Conservation (phyloP, 1,140 invertebrate genomes). For the Achatina immaculata region DNA sequence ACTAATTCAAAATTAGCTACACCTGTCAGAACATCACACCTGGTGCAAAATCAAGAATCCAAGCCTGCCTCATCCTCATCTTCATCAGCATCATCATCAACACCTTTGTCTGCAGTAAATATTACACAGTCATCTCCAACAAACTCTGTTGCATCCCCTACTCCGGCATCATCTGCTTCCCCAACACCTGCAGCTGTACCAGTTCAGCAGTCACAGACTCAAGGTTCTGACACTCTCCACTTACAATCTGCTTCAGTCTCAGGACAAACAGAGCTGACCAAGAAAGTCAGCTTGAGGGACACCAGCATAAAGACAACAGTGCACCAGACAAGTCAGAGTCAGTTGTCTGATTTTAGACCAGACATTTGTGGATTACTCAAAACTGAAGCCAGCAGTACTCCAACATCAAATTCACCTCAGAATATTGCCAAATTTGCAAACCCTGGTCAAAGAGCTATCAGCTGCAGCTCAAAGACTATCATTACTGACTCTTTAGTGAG, state of each 20-base stretch:
- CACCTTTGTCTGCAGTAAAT: background rate
- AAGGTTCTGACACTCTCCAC: background rate
- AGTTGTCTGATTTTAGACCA: background rate
- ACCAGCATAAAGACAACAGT: background rate
- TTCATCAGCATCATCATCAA: background rate
- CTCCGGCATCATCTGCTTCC: slow-evolving; percentile 33
- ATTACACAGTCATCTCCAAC: background rate
- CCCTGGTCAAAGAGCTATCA: background rate
- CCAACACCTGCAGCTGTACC: slow-evolving; percentile 34
- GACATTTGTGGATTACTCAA: background rate
- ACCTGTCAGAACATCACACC: too few species aligned
- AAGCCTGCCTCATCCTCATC: background rate
- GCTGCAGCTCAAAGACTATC: background rate
- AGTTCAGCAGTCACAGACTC: slow-evolving; percentile 31
- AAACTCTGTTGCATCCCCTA: slow-evolving; percentile 20
- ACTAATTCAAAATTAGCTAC: background rate
- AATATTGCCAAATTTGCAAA: background rate
- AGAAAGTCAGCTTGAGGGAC: background rate
- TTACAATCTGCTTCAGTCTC: background rate
- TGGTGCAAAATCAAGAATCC: background rate
- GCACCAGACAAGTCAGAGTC: background rate
- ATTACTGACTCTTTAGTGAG: background rate
- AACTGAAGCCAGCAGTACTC: background rate
- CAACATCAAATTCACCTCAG: background rate
- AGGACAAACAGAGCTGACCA: background rate